Percentiles rank a stretch among this genome's conserved stretches.
Evolutionary conservation across 1,140 invertebrate species (phyloP).

Genomic region (Hydropsyche tenuis): DNA sequence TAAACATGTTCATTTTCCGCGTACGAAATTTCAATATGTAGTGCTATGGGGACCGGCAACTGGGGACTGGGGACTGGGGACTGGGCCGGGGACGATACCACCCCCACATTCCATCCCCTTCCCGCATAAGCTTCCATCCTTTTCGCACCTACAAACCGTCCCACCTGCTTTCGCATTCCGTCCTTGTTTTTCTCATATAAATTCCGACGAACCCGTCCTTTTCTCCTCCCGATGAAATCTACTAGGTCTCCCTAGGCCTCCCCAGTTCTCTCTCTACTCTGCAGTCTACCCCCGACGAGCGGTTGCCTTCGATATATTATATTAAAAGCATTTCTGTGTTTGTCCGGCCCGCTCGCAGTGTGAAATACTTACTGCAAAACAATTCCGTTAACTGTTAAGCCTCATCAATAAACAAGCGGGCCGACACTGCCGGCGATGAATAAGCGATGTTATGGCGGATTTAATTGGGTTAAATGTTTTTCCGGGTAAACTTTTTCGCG

Average conservation of each 20-base stretch:
- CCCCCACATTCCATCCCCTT: neutral
- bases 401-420: constrained; percentile 33
- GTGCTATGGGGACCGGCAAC: neutral
- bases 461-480: too few species aligned
- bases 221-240: neutral
- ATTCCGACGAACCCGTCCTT: neutral
- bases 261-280: neutral
- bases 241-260: constrained; percentile 5
- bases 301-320: constrained; percentile 42
- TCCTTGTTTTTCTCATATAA: neutral
- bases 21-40: constrained; percentile 41
- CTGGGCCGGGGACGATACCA: neutral
- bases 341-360: constrained; percentile 36
- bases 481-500: neutral
- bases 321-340: constrained; percentile 42
- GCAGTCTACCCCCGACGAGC: constrained; percentile 3
- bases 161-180: neutral
- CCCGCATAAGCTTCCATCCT: too few species aligned
- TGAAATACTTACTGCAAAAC: constrained; percentile 39
- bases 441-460: neutral
- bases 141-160: constrained; percentile 1
- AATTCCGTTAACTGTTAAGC: constrained; percentile 40
- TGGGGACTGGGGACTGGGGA: neutral
- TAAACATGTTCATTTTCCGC: constrained; percentile 41
- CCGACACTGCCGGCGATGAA: neutral